Conservation (phyloP, 1,140 invertebrate species). For the Drosophila nigrodunni region DNA sequence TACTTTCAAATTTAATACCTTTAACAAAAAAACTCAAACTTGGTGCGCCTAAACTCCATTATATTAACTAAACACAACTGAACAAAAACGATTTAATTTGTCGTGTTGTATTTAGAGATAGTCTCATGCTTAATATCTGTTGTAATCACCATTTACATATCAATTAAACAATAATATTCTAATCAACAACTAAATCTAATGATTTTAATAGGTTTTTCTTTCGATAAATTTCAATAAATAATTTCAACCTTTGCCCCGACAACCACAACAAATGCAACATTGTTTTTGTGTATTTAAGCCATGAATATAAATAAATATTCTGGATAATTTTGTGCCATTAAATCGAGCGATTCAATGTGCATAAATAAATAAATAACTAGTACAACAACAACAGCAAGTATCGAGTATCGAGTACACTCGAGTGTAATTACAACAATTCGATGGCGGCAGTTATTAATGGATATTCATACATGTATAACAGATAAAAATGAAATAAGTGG, state of each 20-base stretch:
- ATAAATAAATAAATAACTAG: conserved; percentile 55
- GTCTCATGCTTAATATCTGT: too few relatives aligned
- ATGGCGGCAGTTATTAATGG: conserved; percentile 66
- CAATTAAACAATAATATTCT: conserved; percentile 4
- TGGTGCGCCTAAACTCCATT: too few relatives aligned
- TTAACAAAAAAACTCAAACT: too few relatives aligned
- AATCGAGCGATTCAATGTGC: conserved; percentile 25
- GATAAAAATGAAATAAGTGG: conserved; percentile 57
- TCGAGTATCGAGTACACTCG: conserved; percentile 17
- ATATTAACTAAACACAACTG: too few relatives aligned
- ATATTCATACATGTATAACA: conserved; percentile 52
- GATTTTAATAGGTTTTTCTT: conserved; percentile 5
- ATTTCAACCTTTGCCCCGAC: conserved; percentile 1
- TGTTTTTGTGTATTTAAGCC: conserved; percentile 14
- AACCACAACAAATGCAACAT: neutral
- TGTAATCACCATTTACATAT: neutral
- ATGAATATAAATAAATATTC: conserved; percentile 15
- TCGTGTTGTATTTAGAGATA: too few relatives aligned
- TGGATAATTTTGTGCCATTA: conserved; percentile 23
- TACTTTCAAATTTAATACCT: too few relatives aligned
- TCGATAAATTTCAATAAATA: conserved; percentile 3
- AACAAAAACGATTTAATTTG: too few relatives aligned
- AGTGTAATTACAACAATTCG: conserved; percentile 62
- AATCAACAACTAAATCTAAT: conserved; percentile 8
- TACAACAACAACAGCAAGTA: conserved; percentile 29